Base-by-base conservation (phyloP, 2,113 vertebrate species). In the Cyprinodon brontotheroides region DNA sequence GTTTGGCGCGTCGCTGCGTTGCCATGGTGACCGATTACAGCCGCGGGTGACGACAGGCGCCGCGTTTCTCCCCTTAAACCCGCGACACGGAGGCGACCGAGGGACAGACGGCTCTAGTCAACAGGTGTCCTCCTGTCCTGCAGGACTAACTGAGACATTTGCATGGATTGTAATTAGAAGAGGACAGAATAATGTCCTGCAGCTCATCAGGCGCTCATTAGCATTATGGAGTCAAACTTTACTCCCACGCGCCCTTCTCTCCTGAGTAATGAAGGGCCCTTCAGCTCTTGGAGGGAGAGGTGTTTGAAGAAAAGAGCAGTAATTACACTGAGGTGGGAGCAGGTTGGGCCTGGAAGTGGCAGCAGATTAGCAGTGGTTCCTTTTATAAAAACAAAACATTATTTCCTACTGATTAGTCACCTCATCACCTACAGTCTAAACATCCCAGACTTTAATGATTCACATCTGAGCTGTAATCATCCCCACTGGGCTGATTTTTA, bases 1-100 rank as follows among this genome's bases (percentile, higher is more conserved):
- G 61, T 65, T 84, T 87, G 76, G 81, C 92, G 91, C 83, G 87
- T 90, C 91, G 86, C 67, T n/a, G 67, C 74, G 91, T 93, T 93
- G 89, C 90, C 76, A 76, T 92, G 89, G 91, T 90, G 84, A 92
- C 90, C 74, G 78, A 80, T 79, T 15, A 77, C 75, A 72, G 90
- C 89, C 74, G 86, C 75, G 62, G 85, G 86, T 53, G 81, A 78
- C 47, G 50, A 78, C 74, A 78, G 77, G 83, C 73, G 68, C 63
- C 71, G 75, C 71, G 89, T 89, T 91, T 85, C 29, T 86, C 84
- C 81, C 82, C 82, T 62, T 68, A 81, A 82, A 65, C 29, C 29
- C 65, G 80, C 78, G 50, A 60, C 68, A 37, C 70, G 9, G 67
- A 65, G 64, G 71, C 82, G 65, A 76, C 66, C 79, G 63, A 41